Evolutionary conservation across 2,888 invertebrate genomes (phyloP), one percentile per base, ranked within the genome.

Genomic region (Hypsopygia costalis): DNA sequence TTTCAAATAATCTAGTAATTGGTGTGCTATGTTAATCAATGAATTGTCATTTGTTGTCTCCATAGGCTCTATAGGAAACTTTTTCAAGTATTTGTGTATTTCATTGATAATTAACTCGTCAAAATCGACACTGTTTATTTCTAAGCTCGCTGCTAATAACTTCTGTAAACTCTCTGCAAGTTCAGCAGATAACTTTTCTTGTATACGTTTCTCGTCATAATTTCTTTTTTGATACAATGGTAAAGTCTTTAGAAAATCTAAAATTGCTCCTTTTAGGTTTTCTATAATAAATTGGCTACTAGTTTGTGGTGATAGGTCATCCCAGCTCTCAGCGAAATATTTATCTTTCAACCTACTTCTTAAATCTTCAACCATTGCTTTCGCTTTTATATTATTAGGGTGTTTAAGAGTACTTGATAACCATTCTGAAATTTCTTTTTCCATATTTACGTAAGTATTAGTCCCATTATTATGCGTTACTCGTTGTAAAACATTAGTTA

Each of bases 221-320:
- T 39, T 43, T 35, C 29, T 42, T 10, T 34, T 35, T 33, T 52
- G 43, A 34, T 58, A 59, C 5, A 55, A 37, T 0, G 58, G 49
- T 16, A 47, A 40, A 12, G 40, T 33, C 45, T 47, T 58, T 7
- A 69, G 9, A 63, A 64, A 67, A 33, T 58, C 53, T 6, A 44
- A 28, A 41, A 66, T 46, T 5, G 39, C 52, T 29, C 44, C 51
- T 31, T 38, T 36, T 21, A 64, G 39, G 42, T 62, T 62, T 46
- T 62, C 57, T 48, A 49, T 46, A 5, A 54, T 33, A 38, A 54
- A 51, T 34, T 58, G 44, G 36, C 28, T 46, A 6, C 46, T 60
- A 21, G 51, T 43, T 51, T 58, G 55, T 6, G 33, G 20, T 7
- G 41, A 1, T 31, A 44, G 36, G 25, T 11, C 30, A 31, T 40